phyloP scores from a whole-genome alignment of 2,888 invertebrate genomes.

The Nymphalis urticae region DNA sequence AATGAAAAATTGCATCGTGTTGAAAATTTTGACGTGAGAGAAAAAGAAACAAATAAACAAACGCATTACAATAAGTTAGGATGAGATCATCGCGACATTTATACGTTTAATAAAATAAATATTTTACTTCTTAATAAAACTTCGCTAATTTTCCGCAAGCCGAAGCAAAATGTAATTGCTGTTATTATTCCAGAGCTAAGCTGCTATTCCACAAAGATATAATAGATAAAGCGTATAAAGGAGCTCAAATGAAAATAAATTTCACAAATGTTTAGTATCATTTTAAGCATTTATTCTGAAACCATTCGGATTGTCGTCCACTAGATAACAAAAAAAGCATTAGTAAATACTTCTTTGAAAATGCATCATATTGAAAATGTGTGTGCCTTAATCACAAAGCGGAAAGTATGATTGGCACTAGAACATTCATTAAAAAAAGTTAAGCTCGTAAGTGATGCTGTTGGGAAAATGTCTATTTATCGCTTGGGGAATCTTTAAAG shows the following conservation, averaged over 20 bases:
- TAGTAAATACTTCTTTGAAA: too few relatives aligned
- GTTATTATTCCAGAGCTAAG: slow-evolving; percentile 28
- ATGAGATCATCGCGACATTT: not conserved
- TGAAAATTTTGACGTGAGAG: too few relatives aligned
- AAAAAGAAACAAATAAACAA: too few relatives aligned
- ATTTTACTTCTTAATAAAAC: not conserved
- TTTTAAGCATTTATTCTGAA: slow-evolving; percentile 32
- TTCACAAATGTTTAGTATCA: slow-evolving; percentile 24
- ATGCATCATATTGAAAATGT: too few relatives aligned
- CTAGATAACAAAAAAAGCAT: not conserved
- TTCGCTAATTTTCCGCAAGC: slow-evolving; percentile 11
- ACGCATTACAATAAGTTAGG: too few relatives aligned
- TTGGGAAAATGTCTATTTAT: too few relatives aligned
- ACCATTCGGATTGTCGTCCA: not conserved
- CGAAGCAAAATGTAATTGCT: slow-evolving; percentile 14
- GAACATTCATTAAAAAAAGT: too few relatives aligned
- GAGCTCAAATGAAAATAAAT: slow-evolving; percentile 33
- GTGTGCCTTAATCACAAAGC: too few relatives aligned
- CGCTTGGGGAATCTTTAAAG: too few relatives aligned
- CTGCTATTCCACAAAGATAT: slow-evolving; percentile 18
- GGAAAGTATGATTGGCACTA: too few relatives aligned
- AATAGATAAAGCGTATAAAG: slow-evolving; percentile 24
- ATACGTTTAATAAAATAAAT: not conserved
- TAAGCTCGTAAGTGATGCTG: too few relatives aligned
- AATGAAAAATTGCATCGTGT: too few relatives aligned